A percentile compares a stretch with the other conserved stretches of the same genome.
Evolutionary conservation across 2,113 vertebrate genomes (phyloP).

Genomic region (Platichthys flesus): DNA sequence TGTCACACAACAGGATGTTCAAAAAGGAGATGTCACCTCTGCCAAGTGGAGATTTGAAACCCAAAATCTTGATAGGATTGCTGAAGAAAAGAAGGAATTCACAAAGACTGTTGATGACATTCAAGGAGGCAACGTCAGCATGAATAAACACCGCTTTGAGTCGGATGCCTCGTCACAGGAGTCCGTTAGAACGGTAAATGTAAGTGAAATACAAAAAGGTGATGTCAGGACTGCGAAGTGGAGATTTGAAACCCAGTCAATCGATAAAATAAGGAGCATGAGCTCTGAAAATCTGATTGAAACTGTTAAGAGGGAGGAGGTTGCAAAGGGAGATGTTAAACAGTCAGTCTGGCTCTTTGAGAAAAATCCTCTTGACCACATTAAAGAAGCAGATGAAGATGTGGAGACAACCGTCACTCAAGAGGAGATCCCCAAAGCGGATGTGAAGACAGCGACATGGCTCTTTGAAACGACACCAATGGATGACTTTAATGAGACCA

Average conservation of each 20-base stretch:
- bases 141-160: constrained; percentile 87
- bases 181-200: constrained; percentile 86
- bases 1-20: constrained; percentile 90
- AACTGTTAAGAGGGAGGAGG: constrained; percentile 86
- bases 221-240: constrained; percentile 91
- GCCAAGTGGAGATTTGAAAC: constrained; percentile 94
- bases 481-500: constrained; percentile 87
- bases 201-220: constrained; percentile 90
- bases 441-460: constrained; percentile 91
- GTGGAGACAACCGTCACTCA: constrained; percentile 49
- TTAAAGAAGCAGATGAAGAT: constrained; percentile 83
- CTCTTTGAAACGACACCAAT: constrained; percentile 94
- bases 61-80: constrained; percentile 88
- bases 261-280: constrained; percentile 88
- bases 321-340: constrained; percentile 89
- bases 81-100: constrained; percentile 79
- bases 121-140: constrained; percentile 88
- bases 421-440: constrained; percentile 87
- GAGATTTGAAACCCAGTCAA: constrained; percentile 91
- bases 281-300: constrained; percentile 85
- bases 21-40: constrained; percentile 89
- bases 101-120: constrained; percentile 84
- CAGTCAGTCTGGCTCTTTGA: constrained; percentile 94
- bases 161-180: constrained; percentile 76
- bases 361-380: constrained; percentile 88